Evolutionary conservation across 1,140 invertebrate species (phyloP).

Genomic region (Babylonia areolata): DNA sequence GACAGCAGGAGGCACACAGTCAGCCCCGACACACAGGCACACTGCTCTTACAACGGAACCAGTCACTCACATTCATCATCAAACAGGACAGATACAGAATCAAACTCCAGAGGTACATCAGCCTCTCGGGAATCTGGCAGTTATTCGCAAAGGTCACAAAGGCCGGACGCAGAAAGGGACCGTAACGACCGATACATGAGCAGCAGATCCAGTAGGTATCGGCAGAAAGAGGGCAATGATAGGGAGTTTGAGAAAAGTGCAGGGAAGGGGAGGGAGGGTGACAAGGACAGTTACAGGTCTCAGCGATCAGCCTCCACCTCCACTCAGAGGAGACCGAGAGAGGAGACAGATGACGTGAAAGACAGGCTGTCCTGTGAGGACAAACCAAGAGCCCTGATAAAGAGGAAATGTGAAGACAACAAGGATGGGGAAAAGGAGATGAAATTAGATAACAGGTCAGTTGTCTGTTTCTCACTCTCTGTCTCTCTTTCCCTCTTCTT

Average conservation of each 20-base stretch:
- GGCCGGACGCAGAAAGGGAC: not conserved
- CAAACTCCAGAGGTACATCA: not conserved
- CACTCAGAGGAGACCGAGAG: not conserved
- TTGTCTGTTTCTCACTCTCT: not conserved
- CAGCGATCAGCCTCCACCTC: not conserved
- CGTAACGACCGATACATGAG: not conserved
- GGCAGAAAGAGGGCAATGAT: not conserved
- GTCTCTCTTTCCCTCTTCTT: not conserved
- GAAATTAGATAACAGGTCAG: not conserved
- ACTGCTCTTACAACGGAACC: not conserved
- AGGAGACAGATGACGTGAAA: not conserved
- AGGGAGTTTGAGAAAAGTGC: not conserved
- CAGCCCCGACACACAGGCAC: not conserved
- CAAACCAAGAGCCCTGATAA: not conserved
- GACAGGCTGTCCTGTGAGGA: not conserved
- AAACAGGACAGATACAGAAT: not conserved
- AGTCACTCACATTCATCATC: not conserved
- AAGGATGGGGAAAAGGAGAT: not conserved
- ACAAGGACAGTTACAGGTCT: not conserved
- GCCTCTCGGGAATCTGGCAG: not conserved
- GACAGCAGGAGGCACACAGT: not conserved
- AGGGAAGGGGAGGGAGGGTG: not conserved
- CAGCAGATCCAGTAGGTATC: not conserved
- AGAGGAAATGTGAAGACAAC: not conserved
- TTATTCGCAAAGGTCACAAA: not conserved